Percentiles rank a stretch among this genome's conserved stretches.
phyloP scores from a whole-genome alignment of 2,113 vertebrate genomes.

The Zosterops lateralis region DNA sequence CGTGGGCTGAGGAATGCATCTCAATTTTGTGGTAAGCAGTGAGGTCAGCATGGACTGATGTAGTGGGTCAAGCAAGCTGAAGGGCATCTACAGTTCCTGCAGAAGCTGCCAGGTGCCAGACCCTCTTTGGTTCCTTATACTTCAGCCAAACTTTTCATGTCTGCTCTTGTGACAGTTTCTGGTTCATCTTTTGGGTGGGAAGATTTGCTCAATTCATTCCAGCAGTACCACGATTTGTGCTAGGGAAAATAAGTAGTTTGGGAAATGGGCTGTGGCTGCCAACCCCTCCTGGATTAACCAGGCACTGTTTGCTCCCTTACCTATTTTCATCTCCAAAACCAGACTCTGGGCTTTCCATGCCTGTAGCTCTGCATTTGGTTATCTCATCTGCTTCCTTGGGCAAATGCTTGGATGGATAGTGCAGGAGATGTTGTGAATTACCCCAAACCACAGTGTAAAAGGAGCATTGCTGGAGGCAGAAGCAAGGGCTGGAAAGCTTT shows the following conservation, averaged over 20 bases:
- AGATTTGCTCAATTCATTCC: background rate
- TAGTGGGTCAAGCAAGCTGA: background rate
- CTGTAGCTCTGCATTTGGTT: background rate
- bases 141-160: background rate
- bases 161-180: background rate
- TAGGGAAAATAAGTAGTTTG: background rate
- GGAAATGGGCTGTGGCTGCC: background rate
- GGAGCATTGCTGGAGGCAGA: background rate
- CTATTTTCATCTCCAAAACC: background rate
- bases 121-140: background rate
- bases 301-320: background rate
- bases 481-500: background rate
- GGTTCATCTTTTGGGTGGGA: background rate
- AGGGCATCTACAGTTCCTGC: background rate
- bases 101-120: background rate
- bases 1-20: background rate
- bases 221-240: background rate
- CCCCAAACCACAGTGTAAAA: background rate
- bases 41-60: background rate
- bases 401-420: background rate
- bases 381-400: accelerated
- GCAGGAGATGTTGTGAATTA: background rate
- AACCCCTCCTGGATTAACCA: background rate
- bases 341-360: background rate
- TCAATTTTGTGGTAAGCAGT: background rate